Evolutionary conservation across 2,888 invertebrate species (phyloP).

Genomic region (Acanthacorydalis orientalis): DNA sequence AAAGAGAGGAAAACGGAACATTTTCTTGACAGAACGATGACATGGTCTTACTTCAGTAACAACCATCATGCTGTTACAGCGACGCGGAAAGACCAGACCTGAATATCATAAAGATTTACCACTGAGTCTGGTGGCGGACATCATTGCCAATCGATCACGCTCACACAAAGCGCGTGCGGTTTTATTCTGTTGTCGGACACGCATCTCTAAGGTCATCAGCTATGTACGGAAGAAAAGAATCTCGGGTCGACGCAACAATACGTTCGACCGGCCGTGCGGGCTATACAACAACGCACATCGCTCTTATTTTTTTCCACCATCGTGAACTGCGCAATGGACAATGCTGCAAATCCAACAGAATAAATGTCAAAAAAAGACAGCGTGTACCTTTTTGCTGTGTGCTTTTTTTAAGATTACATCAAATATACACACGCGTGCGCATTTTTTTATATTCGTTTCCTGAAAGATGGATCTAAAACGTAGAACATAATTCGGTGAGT

Average conservation of each 20-base stretch:
- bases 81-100: conserved; percentile 8
- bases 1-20: too few relatives aligned
- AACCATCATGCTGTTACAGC: conserved; percentile 6
- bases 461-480: not conserved
- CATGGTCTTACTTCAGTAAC: too few relatives aligned
- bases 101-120: not conserved
- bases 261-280: conserved; percentile 8
- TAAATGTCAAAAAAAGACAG: not conserved
- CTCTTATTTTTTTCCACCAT: not conserved
- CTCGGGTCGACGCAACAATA: conserved; percentile 6
- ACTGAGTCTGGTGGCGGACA: not conserved
- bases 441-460: not conserved
- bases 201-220: too few relatives aligned
- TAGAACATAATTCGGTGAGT: not conserved
- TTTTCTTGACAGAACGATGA: too few relatives aligned
- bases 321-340: not conserved
- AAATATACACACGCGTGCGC: too few relatives aligned
- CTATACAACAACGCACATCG: not conserved
- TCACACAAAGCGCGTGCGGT: not conserved
- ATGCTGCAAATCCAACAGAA: not conserved
- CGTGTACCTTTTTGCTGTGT: not conserved
- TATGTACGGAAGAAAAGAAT: too few relatives aligned
- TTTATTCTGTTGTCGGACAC: too few relatives aligned
- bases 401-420: not conserved
- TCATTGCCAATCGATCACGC: not conserved